Base-by-base conservation (phyloP, 2,797 vertebrate genomes). In the Fistularia commersonii region DNA sequence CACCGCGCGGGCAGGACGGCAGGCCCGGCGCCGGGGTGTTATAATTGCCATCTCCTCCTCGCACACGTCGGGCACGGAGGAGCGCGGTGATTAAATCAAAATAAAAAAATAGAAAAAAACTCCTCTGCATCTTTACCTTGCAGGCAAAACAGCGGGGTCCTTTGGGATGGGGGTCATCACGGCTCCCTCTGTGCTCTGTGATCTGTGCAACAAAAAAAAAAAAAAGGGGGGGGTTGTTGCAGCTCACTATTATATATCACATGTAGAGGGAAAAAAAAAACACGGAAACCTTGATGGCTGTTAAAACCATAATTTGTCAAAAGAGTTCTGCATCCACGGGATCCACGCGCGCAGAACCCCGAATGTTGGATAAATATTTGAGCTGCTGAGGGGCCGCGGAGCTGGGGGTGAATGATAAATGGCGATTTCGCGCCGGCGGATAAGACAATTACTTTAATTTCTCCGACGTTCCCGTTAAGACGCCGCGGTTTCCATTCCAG, bases 41-140 rank as follows among this genome's bases (percentile, higher is more conserved):
- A 85, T 91, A 91, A 91, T 91, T 90, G 88, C 88, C 77, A 85
- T 86, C 87, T 87, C 82, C 83, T 82, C 75, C 82, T 79, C 57
- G 81, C 77, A 57, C 67, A 65, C 77, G 77, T 47, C 68, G 71
- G 72, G 79, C 76, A 71, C 75, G 48, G 66, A 39, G 48, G 72
- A 80, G 82, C 73, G 32, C 73, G 44, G 81, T 90, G 88, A 90
- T 91, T 89, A 90, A 89, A 88, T 87, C 59, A 76, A 9, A 15
- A 12, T 4, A 34, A 84, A 81, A 85, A 77, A 70, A 35, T n/a
- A n/a, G n/a, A 51, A 32, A 82, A 82, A 86, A 79, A 66, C 72
- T 83, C 72, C 64, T 67, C 68, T 59, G 76, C 76, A 86, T 82
- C 76, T 79, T 80, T 90, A 87, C 86, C 90, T 91, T 31, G 81